Evolutionary conservation across 2,113 vertebrate genomes (phyloP).

Genomic region (Pituophis catenifer): DNA sequence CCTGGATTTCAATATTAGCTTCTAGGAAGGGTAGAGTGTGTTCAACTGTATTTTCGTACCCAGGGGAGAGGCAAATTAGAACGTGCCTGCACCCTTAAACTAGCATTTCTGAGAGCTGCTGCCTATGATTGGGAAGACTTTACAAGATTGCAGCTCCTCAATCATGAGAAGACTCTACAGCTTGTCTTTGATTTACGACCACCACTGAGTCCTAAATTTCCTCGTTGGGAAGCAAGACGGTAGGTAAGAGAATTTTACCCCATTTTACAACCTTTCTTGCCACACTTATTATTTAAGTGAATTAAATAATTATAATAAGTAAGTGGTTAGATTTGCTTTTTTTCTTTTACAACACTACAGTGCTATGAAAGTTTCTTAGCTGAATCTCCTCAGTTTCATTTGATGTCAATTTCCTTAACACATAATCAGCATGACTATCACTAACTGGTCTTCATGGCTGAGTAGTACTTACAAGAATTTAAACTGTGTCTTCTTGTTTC

Average conservation of each 20-base stretch:
- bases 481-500: constrained; percentile 36
- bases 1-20: background rate
- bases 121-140: accelerated
- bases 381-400: background rate
- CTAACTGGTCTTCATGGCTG: background rate
- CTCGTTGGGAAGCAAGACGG: too few relatives aligned
- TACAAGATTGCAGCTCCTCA: background rate
- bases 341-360: background rate
- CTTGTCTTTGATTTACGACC: too few relatives aligned
- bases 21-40: accelerated
- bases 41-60: background rate
- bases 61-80: background rate
- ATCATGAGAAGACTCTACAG: background rate
- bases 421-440: background rate
- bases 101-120: background rate
- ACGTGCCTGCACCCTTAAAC: background rate
- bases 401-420: background rate
- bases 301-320: background rate
- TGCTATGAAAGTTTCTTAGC: background rate
- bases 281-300: too few relatives aligned
- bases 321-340: background rate
- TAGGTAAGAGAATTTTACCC: too few relatives aligned
- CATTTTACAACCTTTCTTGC: too few relatives aligned
- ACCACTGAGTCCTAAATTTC: too few relatives aligned
- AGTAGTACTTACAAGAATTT: background rate